phyloP scores from a whole-genome alignment of 92 coral and sea anemone species.

The Chrysogorgia sp. region DNA sequence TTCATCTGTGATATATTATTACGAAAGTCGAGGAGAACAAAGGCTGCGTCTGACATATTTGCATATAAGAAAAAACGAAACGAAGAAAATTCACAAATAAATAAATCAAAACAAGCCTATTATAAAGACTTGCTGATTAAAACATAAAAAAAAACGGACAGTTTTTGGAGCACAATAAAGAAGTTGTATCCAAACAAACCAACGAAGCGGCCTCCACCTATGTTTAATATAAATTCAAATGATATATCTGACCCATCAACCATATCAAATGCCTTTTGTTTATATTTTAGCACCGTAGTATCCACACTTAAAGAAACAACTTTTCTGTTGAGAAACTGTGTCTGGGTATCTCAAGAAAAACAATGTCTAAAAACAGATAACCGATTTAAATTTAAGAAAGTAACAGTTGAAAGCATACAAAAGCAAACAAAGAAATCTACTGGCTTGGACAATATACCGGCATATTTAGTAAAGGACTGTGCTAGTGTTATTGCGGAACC shows the following conservation, averaged over 20 bases:
- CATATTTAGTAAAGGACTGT: constrained; percentile 34
- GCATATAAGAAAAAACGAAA: constrained; percentile 44
- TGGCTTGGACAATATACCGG: too few relatives aligned
- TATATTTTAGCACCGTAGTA: neutral
- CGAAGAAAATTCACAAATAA: constrained; percentile 38
- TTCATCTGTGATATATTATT: constrained; percentile 30
- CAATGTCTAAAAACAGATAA: constrained; percentile 13
- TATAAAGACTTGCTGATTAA: constrained; percentile 25
- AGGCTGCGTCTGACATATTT: neutral
- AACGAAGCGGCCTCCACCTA: neutral
- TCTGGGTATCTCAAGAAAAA: neutral
- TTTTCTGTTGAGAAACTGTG: neutral
- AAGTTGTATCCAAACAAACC: neutral
- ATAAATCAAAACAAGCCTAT: constrained; percentile 51
- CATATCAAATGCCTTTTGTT: neutral
- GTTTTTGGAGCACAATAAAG: constrained; percentile 15
- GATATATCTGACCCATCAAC: neutral
- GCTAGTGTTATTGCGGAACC: constrained; percentile 28
- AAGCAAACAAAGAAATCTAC: too few relatives aligned
- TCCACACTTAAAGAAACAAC: neutral
- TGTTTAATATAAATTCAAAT: neutral
- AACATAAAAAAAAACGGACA: constrained; percentile 17
- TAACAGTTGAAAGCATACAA: too few relatives aligned
- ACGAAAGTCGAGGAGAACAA: constrained; percentile 39
- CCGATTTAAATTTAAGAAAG: too few relatives aligned